Evolutionary conservation across 2,888 invertebrate species (phyloP), one percentile per base, ranked within the genome.

Genomic region (Dynastes maya): DNA sequence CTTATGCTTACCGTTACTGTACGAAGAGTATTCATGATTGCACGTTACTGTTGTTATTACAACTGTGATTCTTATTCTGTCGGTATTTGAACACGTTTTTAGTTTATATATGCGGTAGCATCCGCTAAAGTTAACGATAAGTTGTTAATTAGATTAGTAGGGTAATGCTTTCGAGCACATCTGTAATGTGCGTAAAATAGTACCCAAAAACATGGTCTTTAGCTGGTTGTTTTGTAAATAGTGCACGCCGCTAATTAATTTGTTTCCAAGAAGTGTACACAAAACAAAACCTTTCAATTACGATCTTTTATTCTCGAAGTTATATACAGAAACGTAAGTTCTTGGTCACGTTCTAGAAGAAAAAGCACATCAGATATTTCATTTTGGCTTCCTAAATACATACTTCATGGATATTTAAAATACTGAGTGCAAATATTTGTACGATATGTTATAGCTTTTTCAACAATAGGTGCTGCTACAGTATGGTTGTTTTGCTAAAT

Each of bases 121-220:
- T 68, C 22, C 45, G 49, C 22, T 68, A 16, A 8, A 49, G 22
- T 68, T 68, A n/a, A 13, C 67, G 49, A 49, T 49, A 45, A 1
- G 6, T 49, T 68, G 67, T 68, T 68, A 68, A 68, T 68, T 68
- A 68, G 67, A 68, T 68, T 68, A 68, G 49, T 37, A 65, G n/a
- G 40, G 16, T 65, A 40, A 55, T 55, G 55, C 55, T n/a, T 55
- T 6, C n/a, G 45, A n/a, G 3, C 55, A 55, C n/a, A 55, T 55
- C 13, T 55, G 6, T 0, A 22, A 22, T 22, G 22, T 55, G n/a
- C 22, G 55, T 55, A 8, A 55, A n/a, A 55, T 55, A 55, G 16
- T 16, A 55, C 45, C 45, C 11, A 45, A 45, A 11, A 16, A 55
- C 55, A 11, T 16, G 16, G 3, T 55, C n/a, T 55, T 16, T 55